Percentiles rank a stretch among this genome's conserved stretches.
These are phyloP conservation scores for Polypterus bichir DNA, from an alignment of 2,113 vertebrate genomes.

Conservation along the genomic window DNA sequence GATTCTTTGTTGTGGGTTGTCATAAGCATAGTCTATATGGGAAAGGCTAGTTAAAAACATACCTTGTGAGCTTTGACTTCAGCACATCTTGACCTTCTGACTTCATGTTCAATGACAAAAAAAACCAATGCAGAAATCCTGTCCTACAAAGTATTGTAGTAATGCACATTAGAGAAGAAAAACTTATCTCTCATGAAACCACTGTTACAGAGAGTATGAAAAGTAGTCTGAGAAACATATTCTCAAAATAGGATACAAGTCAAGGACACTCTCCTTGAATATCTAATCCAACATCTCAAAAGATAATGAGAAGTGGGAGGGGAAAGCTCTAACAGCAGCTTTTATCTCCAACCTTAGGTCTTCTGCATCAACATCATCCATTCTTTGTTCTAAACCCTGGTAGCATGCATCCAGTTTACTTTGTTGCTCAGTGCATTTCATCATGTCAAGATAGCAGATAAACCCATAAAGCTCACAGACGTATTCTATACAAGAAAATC, in stretches of 20 bases:
- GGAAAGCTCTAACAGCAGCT: conserved; percentile 8
- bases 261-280: conserved; percentile 1
- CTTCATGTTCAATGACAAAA: conserved; percentile 1
- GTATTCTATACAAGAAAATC: conserved; percentile 11
- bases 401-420: conserved; percentile 11
- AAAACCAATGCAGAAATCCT: conserved; percentile 1
- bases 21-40: no score
- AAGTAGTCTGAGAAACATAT: neutral
- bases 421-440: conserved; percentile 4
- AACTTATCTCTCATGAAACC: neutral
- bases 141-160: neutral
- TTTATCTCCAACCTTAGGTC: conserved; percentile 13
- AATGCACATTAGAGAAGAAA: neutral
- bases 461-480: conserved; percentile 15
- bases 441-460: conserved; percentile 12
- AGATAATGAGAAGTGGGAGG: conserved; percentile 6
- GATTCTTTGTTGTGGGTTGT: no score
- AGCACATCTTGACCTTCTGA: neutral
- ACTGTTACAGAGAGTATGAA: conserved; percentile 3
- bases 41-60: no score
- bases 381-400: conserved; percentile 8
- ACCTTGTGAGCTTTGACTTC: no score
- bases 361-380: conserved; percentile 15
- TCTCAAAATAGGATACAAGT: conserved; percentile 9
- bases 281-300: conserved; percentile 11